Evolutionary conservation across 2,888 invertebrate species (phyloP).

Genomic region (Thymelicus sylvestris): DNA sequence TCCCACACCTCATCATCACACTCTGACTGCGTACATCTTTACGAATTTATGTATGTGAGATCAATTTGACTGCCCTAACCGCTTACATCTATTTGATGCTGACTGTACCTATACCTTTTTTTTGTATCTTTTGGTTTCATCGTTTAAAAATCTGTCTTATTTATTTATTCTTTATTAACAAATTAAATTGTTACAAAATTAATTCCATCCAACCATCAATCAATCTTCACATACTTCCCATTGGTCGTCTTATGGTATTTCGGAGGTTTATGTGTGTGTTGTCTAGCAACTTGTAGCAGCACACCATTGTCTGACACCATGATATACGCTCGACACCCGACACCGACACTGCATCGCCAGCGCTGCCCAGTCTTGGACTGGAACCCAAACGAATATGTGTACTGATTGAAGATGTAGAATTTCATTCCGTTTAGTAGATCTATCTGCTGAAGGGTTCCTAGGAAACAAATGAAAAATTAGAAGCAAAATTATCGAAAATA

Average conservation of each 20-base stretch:
- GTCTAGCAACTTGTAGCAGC: slow-evolving; percentile 29
- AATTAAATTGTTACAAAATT: too few relatives aligned
- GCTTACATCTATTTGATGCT: too few relatives aligned
- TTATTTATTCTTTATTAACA: neutral
- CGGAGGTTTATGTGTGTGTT: slow-evolving; percentile 48
- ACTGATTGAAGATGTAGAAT: slow-evolving; percentile 47
- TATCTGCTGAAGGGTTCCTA: slow-evolving; percentile 43
- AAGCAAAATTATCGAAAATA: neutral
- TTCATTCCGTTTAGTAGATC: slow-evolving; percentile 46
- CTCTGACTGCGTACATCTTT: too few relatives aligned
- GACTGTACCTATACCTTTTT: too few relatives aligned
- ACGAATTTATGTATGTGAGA: too few relatives aligned
- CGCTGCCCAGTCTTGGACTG: slow-evolving; percentile 35
- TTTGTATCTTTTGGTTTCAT: too few relatives aligned
- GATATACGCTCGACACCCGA: slow-evolving; percentile 47
- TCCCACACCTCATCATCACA: too few relatives aligned
- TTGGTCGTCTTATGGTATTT: slow-evolving; percentile 4
- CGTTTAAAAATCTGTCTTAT: too few relatives aligned
- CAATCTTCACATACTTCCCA: slow-evolving; percentile 21
- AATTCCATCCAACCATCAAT: neutral
- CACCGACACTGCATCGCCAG: slow-evolving; percentile 46
- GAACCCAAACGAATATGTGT: slow-evolving; percentile 39
- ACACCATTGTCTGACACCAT: slow-evolving; percentile 39
- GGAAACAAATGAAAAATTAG: neutral
- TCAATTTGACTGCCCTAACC: too few relatives aligned